Evolutionary conservation across 2,113 vertebrate species (phyloP).

Genomic region (Anthoscopus minutus): DNA sequence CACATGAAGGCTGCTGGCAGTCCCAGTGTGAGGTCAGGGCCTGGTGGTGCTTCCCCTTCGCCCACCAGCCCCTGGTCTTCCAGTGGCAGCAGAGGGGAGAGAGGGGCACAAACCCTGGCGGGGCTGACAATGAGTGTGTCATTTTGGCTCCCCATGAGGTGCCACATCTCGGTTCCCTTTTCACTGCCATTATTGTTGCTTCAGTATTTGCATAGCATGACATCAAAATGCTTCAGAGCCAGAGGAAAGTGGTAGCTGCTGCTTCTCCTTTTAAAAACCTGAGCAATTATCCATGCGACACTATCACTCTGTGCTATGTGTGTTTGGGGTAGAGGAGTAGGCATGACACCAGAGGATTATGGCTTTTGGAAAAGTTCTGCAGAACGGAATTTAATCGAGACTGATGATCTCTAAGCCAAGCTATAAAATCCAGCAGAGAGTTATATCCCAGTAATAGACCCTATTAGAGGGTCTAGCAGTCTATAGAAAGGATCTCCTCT

Average conservation of each 20-base stretch:
- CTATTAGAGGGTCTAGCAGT: background rate
- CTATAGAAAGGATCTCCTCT: constrained; percentile 34
- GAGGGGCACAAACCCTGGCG: background rate
- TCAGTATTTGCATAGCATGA: constrained; percentile 59
- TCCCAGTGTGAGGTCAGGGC: background rate
- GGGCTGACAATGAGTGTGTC: constrained; percentile 20
- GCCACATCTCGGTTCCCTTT: constrained; percentile 56
- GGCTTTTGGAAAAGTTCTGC: background rate
- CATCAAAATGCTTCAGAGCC: constrained; percentile 32
- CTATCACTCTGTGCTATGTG: background rate
- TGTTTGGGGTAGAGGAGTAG: background rate
- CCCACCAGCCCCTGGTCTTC: background rate
- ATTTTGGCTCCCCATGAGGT: constrained; percentile 35
- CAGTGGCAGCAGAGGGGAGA: background rate
- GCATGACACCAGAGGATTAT: background rate
- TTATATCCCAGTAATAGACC: constrained; percentile 16
- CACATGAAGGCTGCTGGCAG: constrained; percentile 23
- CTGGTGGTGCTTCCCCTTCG: fast-evolving
- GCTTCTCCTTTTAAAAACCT: background rate
- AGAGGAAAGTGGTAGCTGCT: background rate
- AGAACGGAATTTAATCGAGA: constrained; percentile 10
- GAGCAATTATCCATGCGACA: background rate
- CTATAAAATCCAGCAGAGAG: background rate
- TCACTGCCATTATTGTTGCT: constrained; percentile 1
- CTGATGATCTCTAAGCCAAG: background rate